phyloP scores from a whole-genome alignment of 1,140 invertebrate species.

The Aphis gossypii region DNA sequence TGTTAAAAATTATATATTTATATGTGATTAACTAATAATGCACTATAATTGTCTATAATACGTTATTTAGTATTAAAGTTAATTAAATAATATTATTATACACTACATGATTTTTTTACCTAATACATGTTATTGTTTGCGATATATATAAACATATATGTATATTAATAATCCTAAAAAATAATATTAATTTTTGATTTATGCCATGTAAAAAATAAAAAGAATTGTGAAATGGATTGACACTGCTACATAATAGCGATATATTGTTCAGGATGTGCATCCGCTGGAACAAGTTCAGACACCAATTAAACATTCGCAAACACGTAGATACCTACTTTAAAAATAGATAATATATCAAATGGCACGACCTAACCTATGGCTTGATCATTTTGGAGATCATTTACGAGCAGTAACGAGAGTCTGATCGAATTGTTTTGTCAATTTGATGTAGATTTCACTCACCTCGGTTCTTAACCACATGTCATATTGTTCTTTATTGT shows the following conservation, averaged over 20 bases:
- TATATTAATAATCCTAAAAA: not conserved
- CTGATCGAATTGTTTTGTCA: not conserved
- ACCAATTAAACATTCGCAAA: not conserved
- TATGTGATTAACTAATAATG: not conserved
- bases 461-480: not conserved
- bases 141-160: not conserved
- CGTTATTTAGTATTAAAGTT: not conserved
- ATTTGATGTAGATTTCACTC: slow-evolving; percentile 2
- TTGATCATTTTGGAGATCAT: not conserved
- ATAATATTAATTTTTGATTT: not conserved
- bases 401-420: not conserved
- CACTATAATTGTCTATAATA: not conserved
- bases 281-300: slow-evolving; percentile 4
- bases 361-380: not conserved
- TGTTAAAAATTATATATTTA: not conserved
- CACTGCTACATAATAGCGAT: not conserved
- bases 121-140: not conserved
- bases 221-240: not conserved
- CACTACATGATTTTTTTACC: not conserved
- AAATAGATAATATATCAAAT: slow-evolving; percentile 17
- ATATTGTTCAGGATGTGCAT: not conserved
- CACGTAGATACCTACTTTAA: not conserved
- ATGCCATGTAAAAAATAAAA: not conserved
- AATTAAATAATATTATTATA: not conserved
- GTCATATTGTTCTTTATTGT: not conserved